Percentiles rank a stretch among this genome's conserved stretches.
Evolutionary conservation across 2,888 invertebrate genomes (phyloP).

Genomic region (Xestia xanthographa): DNA sequence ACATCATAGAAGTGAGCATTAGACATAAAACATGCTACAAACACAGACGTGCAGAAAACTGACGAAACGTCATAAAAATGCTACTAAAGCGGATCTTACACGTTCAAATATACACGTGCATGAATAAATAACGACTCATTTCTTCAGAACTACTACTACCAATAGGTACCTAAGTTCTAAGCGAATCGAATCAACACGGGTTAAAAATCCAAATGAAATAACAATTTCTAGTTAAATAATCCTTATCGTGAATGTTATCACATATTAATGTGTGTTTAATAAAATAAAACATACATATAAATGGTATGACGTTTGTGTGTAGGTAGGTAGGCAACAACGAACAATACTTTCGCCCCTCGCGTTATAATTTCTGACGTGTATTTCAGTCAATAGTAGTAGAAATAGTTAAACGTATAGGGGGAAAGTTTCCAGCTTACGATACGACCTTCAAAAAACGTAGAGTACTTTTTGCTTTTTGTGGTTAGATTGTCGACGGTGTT

Average conservation of each 20-base stretch:
- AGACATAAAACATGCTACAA: background rate
- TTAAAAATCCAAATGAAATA: slow-evolving; percentile 54
- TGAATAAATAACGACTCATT: slow-evolving; percentile 48
- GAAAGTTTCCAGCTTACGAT: background rate
- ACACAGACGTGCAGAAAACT: background rate
- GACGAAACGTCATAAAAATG: slow-evolving; percentile 10
- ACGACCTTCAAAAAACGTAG: slow-evolving; percentile 9
- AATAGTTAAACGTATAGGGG: slow-evolving; percentile 1
- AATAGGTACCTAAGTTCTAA: slow-evolving; percentile 21
- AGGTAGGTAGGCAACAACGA: slow-evolving; percentile 8
- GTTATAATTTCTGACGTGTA: slow-evolving; percentile 14
- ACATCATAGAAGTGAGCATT: background rate
- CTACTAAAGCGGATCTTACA: slow-evolving; percentile 30
- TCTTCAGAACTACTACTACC: slow-evolving; percentile 25
- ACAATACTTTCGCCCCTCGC: slow-evolving; percentile 3
- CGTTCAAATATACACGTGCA: slow-evolving; percentile 51
- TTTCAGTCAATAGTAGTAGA: slow-evolving; percentile 4
- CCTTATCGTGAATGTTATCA: slow-evolving; percentile 51
- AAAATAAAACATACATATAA: background rate
- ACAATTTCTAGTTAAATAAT: slow-evolving; percentile 46
- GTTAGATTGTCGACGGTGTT: background rate
- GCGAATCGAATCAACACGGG: slow-evolving; percentile 45
- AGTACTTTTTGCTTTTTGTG: background rate
- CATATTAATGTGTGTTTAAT: slow-evolving; percentile 14
- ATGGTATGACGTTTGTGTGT: slow-evolving; percentile 7